These are phyloP conservation scores for Drosophila mettleri DNA, from an alignment of 2,888 invertebrate species.

Conservation along the genomic window DNA sequence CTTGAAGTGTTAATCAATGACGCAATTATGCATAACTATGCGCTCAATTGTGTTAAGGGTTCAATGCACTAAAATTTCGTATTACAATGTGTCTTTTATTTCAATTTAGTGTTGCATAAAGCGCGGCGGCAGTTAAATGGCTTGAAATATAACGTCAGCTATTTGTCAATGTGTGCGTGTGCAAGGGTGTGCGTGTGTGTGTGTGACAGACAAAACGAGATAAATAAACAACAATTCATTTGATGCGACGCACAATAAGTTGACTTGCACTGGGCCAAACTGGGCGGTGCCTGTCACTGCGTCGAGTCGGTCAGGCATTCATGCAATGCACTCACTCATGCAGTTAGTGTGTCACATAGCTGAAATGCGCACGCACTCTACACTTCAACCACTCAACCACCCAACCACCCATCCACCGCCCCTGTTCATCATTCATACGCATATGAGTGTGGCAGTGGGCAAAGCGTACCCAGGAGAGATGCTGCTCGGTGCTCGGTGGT, in stretches of 20 bases:
- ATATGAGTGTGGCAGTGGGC: neutral
- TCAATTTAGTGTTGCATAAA: slow-evolving; percentile 67
- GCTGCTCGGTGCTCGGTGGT: too few species aligned
- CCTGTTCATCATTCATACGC: slow-evolving; percentile 43
- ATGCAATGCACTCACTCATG: slow-evolving; percentile 72
- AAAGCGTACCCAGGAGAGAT: too few species aligned
- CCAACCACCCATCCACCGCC: neutral
- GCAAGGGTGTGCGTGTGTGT: slow-evolving; percentile 19
- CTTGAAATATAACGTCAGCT: slow-evolving; percentile 51
- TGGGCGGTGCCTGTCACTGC: slow-evolving; percentile 1
- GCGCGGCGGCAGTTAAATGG: slow-evolving; percentile 60
- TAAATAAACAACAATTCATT: slow-evolving; percentile 76
- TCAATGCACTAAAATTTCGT: slow-evolving; percentile 21
- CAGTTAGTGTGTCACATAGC: slow-evolving; percentile 66
- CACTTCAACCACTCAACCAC: neutral
- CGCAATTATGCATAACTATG: neutral
- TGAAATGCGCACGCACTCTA: slow-evolving; percentile 13
- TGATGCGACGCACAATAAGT: slow-evolving; percentile 62
- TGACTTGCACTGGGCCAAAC: slow-evolving; percentile 18
- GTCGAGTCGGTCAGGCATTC: slow-evolving; percentile 45
- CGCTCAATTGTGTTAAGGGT: slow-evolving; percentile 7
- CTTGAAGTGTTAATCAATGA: slow-evolving; percentile 29
- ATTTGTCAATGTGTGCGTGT: slow-evolving; percentile 57
- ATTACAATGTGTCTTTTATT: slow-evolving; percentile 53
- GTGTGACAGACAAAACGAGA: slow-evolving; percentile 41